Evolutionary conservation across 1,140 invertebrate species (phyloP), one percentile per base, ranked within the genome.

Genomic region (Thrips palmi): DNA sequence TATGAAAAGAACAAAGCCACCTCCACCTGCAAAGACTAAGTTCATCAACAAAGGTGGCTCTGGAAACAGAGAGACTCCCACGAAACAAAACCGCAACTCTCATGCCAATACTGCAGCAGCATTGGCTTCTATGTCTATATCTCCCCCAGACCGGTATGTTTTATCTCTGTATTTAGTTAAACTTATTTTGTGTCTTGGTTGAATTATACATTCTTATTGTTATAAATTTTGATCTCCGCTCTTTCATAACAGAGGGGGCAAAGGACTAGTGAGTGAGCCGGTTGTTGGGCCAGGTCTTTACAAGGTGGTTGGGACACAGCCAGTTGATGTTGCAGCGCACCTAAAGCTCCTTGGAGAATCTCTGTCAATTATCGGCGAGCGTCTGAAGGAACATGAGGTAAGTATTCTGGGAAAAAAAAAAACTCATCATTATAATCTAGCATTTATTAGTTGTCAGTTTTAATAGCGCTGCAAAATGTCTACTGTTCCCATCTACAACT

Each of bases 311-410:
- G 81, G 77, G 29, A 86, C 79, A 10, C 74, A 81, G 27, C 79
- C 87, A 0, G 71, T 89, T 2, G 88, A 96, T 58, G 79, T 88
- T 15, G 88, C 88, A 3, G 87, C 89, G 0, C 88, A 96, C 61
- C 63, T 97, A 1, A 85, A 86, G 40, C 64, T 96, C 18, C 62
- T 97, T 1, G 89, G 91, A 1, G 89, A 94, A 54, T 93, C 86
- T 50, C 64, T 97, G 4, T 80, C 78, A 17, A 87, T 88, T 47
- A 93, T 96, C 49, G 89, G 89, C 1, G 82, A 87, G 57, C 61
- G 87, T 22, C 65, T 96, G 1, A 88, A 87, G 53, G 87, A 52
- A 23, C 48, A 51, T 51, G 84, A 91, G 63, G 78, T 81, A 58
- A 47, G 40, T 37, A 4, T 31, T 33, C 18, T 32, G 11, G 12